Evolutionary conservation across 2,888 invertebrate genomes (phyloP).

Genomic region (Mesoligia furuncula): DNA sequence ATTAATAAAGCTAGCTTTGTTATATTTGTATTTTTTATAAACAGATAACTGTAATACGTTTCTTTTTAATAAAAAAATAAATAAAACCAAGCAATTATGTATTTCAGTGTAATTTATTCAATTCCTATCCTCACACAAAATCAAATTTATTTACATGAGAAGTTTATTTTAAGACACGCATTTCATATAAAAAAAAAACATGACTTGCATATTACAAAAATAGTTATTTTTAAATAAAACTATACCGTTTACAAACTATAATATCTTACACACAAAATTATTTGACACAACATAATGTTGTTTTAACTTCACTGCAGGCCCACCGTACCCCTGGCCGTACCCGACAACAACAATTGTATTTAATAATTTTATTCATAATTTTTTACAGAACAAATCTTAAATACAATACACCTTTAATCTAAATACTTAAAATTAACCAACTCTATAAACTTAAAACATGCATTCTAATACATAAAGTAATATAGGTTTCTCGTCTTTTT

Average conservation of each 20-base stretch:
- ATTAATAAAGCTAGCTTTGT: conserved; percentile 14
- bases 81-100: conserved; percentile 37
- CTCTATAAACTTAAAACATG: too few species aligned
- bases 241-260: neutral
- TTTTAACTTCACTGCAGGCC: too few species aligned
- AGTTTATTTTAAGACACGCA: neutral
- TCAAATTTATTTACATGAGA: conserved; percentile 32
- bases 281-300: neutral
- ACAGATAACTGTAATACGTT: conserved; percentile 47
- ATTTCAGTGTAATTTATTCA: conserved; percentile 31
- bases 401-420: too few species aligned
- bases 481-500: too few species aligned
- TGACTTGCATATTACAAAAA: conserved; percentile 17
- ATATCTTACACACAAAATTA: neutral
- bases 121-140: conserved; percentile 3
- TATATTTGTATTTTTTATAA: neutral
- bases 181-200: conserved; percentile 3
- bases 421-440: too few species aligned
- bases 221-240: neutral
- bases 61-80: conserved; percentile 17
- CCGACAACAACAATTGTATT: too few species aligned
- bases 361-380: too few species aligned
- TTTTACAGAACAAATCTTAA: too few species aligned
- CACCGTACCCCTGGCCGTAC: too few species aligned
- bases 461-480: too few species aligned